phyloP scores from a whole-genome alignment of 2,113 vertebrate species.

The Mesocricetus auratus region DNA sequence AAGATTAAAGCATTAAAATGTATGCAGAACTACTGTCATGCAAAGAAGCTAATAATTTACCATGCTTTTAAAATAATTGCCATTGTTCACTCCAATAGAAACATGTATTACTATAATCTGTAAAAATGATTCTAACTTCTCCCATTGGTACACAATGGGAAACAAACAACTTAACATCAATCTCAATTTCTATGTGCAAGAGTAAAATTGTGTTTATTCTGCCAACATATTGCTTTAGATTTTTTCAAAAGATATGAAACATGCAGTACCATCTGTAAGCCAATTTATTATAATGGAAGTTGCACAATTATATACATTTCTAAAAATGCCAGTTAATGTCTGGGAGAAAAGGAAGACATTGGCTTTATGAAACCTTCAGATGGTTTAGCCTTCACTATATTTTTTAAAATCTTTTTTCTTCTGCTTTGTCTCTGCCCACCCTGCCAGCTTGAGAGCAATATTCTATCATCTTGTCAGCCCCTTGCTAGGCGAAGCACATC shows the following conservation, averaged over 20 bases:
- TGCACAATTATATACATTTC: conserved; percentile 51
- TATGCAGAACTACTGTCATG: conserved; percentile 73
- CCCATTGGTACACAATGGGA: conserved; percentile 56
- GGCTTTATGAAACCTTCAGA: conserved; percentile 36
- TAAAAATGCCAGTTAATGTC: conserved; percentile 68
- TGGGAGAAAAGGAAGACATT: not conserved
- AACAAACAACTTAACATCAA: conserved; percentile 42
- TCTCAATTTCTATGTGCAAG: conserved; percentile 56
- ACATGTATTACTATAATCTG: conserved; percentile 53
- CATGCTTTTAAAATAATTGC: not conserved
- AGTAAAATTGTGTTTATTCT: conserved; percentile 70
- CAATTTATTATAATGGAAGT: conserved; percentile 61
- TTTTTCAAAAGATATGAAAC: conserved; percentile 67
- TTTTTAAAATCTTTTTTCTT: not conserved
- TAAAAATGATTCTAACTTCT: conserved; percentile 70
- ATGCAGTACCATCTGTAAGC: conserved; percentile 33
- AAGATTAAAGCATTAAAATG: conserved; percentile 85
- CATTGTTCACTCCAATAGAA: conserved; percentile 59
- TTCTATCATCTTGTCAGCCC: conserved; percentile 64
- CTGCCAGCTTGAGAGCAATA: conserved; percentile 50
- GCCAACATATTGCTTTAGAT: conserved; percentile 57
- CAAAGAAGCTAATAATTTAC: conserved; percentile 64
- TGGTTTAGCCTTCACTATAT: conserved; percentile 30
- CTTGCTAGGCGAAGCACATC: conserved; percentile 52
- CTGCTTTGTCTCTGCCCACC: conserved; percentile 40